Conservation (phyloP, 2,797 vertebrate genomes). For the Gallinago stenura region DNA sequence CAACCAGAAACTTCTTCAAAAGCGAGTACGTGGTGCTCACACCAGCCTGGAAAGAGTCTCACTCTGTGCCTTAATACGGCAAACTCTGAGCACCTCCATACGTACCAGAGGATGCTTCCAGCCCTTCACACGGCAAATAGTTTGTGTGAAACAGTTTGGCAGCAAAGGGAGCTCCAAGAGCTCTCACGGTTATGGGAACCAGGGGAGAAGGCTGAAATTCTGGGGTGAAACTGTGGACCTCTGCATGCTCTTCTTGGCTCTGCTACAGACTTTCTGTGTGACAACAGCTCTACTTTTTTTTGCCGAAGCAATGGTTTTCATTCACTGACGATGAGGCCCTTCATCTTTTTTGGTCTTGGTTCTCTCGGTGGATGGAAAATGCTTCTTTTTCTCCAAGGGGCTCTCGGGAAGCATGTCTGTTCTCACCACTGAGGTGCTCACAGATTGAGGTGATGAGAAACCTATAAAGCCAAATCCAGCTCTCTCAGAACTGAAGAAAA, state of each 20-base stretch:
- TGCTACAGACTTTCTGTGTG: neutral
- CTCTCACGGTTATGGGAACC: neutral
- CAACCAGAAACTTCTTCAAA: neutral
- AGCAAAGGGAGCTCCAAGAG: neutral
- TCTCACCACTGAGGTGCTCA: slow-evolving; percentile 11
- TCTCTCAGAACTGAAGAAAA: neutral
- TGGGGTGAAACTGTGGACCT: neutral
- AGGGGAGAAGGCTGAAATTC: neutral
- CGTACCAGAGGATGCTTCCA: neutral
- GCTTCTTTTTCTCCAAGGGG: neutral
- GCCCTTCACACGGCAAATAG: neutral
- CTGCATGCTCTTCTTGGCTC: neutral
- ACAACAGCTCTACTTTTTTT: neutral
- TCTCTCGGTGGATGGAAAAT: neutral
- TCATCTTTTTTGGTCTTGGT: neutral
- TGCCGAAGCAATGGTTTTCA: neutral
- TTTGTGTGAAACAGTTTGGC: neutral
- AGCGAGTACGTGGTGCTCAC: neutral
- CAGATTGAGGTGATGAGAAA: slow-evolving; percentile 17
- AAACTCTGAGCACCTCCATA: neutral
- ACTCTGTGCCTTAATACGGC: neutral
- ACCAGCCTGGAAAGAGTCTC: neutral
- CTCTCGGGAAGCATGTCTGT: neutral
- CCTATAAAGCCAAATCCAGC: slow-evolving; percentile 10
- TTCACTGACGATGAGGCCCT: neutral